Percentiles rank a stretch among this genome's conserved stretches.
phyloP scores from a whole-genome alignment of 2,888 invertebrate species.

The Machimus atricapillus region DNA sequence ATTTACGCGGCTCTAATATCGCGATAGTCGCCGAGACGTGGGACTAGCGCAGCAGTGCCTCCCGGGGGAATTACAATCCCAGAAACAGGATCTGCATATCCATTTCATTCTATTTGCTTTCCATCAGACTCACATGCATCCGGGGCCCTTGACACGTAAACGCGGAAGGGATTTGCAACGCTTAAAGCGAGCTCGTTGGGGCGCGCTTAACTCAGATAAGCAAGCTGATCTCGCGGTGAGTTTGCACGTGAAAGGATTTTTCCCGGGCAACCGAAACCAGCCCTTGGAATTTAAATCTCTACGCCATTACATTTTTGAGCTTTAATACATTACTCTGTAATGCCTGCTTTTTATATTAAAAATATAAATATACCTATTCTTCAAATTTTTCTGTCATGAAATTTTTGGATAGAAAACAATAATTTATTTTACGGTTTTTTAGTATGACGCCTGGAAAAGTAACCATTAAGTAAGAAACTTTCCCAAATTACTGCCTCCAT shows the following conservation, averaged over 20 bases:
- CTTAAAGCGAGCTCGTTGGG: background rate
- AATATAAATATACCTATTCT: too few relatives aligned
- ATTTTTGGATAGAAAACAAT: too few relatives aligned
- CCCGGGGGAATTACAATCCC: background rate
- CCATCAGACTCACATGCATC: constrained; percentile 7
- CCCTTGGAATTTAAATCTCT: background rate
- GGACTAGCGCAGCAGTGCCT: background rate
- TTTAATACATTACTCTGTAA: too few relatives aligned
- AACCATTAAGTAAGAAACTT: too few relatives aligned
- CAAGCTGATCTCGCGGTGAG: background rate
- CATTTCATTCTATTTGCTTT: constrained; percentile 17
- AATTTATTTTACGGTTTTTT: too few relatives aligned
- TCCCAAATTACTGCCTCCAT: too few relatives aligned
- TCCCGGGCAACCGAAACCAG: background rate
- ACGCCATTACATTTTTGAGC: too few relatives aligned
- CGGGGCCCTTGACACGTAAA: background rate
- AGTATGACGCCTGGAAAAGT: too few relatives aligned
- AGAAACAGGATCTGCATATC: background rate
- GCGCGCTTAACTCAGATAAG: constrained; percentile 3
- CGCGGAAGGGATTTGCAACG: constrained; percentile 5
- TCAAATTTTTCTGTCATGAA: too few relatives aligned
- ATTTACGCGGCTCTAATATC: background rate
- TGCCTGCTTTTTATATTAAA: too few relatives aligned
- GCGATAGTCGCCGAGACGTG: background rate
- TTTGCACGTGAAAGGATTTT: background rate